Conservation (phyloP, 2,113 vertebrate genomes). For the Tenrec ecaudatus region DNA sequence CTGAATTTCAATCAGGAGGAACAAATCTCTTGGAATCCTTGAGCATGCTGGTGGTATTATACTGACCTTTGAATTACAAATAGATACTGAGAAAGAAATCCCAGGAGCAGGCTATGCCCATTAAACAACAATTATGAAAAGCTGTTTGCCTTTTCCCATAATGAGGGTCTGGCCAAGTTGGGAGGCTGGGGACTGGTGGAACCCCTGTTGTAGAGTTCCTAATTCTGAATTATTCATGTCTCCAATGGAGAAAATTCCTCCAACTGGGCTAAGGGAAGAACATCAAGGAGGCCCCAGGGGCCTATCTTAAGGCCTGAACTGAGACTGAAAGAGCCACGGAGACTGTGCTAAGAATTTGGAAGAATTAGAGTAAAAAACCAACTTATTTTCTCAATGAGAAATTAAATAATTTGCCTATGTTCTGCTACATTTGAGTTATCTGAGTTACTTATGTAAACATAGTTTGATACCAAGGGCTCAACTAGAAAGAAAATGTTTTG, state of each 20-base stretch:
- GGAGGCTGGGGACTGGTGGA: constrained; percentile 18
- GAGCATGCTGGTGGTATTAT: constrained; percentile 55
- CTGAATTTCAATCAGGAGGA: constrained; percentile 73
- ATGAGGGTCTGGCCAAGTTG: constrained; percentile 61
- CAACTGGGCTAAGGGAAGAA: constrained; percentile 12
- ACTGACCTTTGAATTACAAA: constrained; percentile 80
- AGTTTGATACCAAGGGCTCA: too few relatives aligned
- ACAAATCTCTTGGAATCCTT: constrained; percentile 66
- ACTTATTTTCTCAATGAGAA: neutral
- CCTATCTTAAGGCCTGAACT: constrained; percentile 34
- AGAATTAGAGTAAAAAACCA: neutral
- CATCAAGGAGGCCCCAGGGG: constrained; percentile 9
- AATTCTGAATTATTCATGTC: constrained; percentile 71
- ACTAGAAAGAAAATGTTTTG: too few relatives aligned
- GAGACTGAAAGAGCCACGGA: neutral
- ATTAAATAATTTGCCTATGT: neutral
- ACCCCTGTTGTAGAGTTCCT: constrained; percentile 12
- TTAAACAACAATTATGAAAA: constrained; percentile 81
- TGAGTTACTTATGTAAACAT: neutral
- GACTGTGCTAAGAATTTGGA: neutral
- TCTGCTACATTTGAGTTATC: neutral
- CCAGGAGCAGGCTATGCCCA: constrained; percentile 67
- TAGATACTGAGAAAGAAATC: constrained; percentile 69
- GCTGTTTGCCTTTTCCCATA: constrained; percentile 77
- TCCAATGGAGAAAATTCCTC: constrained; percentile 27